Conservation (phyloP, 2,888 invertebrate genomes). For the Melieria picta region DNA sequence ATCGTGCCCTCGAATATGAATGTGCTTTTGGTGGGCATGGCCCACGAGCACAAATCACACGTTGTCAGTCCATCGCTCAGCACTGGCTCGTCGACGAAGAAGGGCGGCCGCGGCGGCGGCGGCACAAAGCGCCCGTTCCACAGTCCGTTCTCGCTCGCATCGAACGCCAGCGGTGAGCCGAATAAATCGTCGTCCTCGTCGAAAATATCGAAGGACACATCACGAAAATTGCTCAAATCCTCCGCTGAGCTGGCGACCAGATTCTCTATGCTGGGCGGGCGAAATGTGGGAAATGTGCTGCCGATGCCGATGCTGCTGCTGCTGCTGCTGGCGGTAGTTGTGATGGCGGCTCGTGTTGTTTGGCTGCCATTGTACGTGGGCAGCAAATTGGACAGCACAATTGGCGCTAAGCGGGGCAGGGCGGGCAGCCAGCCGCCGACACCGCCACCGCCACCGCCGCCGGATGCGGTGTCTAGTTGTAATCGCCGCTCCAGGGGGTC, state of each 20-base stretch:
- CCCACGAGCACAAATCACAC: slow-evolving; percentile 80
- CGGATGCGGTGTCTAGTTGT: slow-evolving; percentile 26
- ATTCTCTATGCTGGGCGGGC: slow-evolving; percentile 61
- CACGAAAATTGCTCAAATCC: slow-evolving; percentile 60
- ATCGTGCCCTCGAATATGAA: slow-evolving; percentile 71
- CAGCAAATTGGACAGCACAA: slow-evolving; percentile 49
- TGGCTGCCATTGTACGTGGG: slow-evolving; percentile 31
- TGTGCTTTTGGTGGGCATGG: slow-evolving; percentile 71
- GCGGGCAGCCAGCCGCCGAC: slow-evolving; percentile 9
- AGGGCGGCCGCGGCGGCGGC: slow-evolving; percentile 75
- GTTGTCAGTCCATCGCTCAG: slow-evolving; percentile 76
- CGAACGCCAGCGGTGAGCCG: slow-evolving; percentile 66
- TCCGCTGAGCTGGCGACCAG: slow-evolving; percentile 62
- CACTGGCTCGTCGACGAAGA: slow-evolving; percentile 71
- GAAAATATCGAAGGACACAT: slow-evolving; percentile 63
- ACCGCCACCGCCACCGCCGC: slow-evolving; percentile 33
- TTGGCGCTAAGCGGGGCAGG: slow-evolving; percentile 42
- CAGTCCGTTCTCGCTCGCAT: slow-evolving; percentile 65
- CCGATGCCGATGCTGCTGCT: not conserved
- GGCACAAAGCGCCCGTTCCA: slow-evolving; percentile 71
- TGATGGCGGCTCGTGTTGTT: slow-evolving; percentile 38
- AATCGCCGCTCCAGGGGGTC: slow-evolving; percentile 25
- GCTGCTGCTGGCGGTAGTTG: slow-evolving; percentile 42
- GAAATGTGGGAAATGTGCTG: slow-evolving; percentile 51
- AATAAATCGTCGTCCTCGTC: slow-evolving; percentile 64